Evolutionary conservation across 2,888 invertebrate genomes (phyloP).

Genomic region (Acronicta leporina): DNA sequence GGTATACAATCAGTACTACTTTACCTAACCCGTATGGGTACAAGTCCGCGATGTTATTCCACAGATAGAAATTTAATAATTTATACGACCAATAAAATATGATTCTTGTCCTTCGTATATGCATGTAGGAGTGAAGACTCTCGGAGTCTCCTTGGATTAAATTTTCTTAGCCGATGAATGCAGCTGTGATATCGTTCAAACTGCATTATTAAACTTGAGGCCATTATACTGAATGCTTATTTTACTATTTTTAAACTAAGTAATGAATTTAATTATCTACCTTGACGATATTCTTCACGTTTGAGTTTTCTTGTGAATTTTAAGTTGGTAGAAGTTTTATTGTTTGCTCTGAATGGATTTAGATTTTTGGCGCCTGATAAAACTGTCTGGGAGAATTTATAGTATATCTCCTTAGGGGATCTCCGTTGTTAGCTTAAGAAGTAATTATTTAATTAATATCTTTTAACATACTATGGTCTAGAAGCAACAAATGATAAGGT

Average conservation of each 20-base stretch:
- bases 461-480: too few relatives aligned
- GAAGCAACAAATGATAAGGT: too few relatives aligned
- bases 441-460: too few relatives aligned
- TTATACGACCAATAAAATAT: not conserved
- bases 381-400: conserved; percentile 4
- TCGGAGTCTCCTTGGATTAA: conserved; percentile 66
- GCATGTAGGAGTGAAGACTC: conserved; percentile 51
- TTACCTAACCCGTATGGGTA: too few relatives aligned
- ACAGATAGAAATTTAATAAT: too few relatives aligned
- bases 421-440: too few relatives aligned
- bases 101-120: conserved; percentile 34
- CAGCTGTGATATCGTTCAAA: conserved; percentile 62
- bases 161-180: conserved; percentile 71
- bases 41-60: too few relatives aligned
- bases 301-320: conserved; percentile 25
- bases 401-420: too few relatives aligned
- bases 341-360: conserved; percentile 5
- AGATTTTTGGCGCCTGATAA: not conserved
- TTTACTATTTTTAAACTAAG: conserved; percentile 36
- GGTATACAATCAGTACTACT: too few relatives aligned
- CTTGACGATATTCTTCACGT: conserved; percentile 16
- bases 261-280: conserved; percentile 42
- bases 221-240: conserved; percentile 25
- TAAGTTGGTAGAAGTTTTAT: conserved; percentile 11
- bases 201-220: conserved; percentile 49